Conservation (phyloP, 2,797 vertebrate species). For the Ibycter americanus region DNA sequence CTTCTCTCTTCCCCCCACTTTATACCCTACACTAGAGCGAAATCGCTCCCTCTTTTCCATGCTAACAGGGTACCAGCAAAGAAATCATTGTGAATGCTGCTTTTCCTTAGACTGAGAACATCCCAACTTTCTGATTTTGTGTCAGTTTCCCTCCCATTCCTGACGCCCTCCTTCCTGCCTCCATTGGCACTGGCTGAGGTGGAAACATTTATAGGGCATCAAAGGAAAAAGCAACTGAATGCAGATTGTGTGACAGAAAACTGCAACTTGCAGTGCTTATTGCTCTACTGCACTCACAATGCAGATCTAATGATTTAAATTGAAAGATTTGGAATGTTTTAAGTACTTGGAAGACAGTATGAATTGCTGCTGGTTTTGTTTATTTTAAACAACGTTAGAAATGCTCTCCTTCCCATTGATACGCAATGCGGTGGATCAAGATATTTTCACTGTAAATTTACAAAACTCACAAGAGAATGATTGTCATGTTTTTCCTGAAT, state of each 20-base stretch:
- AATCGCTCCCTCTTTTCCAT: accelerated
- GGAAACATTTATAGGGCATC: not conserved
- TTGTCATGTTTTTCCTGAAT: not conserved
- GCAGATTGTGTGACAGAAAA: not conserved
- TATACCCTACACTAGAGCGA: not conserved
- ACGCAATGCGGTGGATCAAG: not conserved
- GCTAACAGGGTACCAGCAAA: not conserved
- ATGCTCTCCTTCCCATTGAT: not conserved
- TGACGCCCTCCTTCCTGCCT: not conserved
- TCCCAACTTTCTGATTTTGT: not conserved
- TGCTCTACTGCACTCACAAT: not conserved
- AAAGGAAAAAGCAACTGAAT: not conserved
- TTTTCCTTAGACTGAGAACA: not conserved
- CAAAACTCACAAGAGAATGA: not conserved
- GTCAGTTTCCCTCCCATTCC: not conserved
- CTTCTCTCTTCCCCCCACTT: not conserved
- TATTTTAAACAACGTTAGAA: not conserved
- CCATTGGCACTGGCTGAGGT: not conserved
- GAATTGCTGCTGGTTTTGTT: not conserved
- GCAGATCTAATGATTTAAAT: not conserved
- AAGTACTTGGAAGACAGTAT: not conserved
- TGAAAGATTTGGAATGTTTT: not conserved
- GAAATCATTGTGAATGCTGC: not conserved
- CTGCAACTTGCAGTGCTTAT: not conserved
- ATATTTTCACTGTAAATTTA: not conserved